Base-by-base conservation (phyloP, 2,113 vertebrate genomes). In the Sturnira hondurensis region DNA sequence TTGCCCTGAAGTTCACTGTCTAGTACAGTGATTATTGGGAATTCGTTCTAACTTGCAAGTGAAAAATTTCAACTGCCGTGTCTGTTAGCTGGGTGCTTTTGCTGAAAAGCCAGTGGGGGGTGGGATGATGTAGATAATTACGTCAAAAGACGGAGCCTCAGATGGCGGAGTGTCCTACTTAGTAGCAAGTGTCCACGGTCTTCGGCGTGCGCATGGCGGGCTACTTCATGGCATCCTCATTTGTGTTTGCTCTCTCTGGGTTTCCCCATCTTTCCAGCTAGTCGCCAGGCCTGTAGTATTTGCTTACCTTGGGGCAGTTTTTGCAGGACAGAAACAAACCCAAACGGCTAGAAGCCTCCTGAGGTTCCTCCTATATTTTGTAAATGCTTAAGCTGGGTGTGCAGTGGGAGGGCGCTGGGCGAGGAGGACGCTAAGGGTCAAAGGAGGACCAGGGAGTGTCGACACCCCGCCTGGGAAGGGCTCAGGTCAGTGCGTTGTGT, bases 11-110 rank as follows among this genome's bases (percentile, higher is more conserved):
- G 14, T 61, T 78, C 43, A n/a, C 20, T 33, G 9, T 85, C n/a
- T 76, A 28, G 24, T 24, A 28, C 28, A 22, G 12, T n/a, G 19
- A 78, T 47, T n/a, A 50, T 84, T 58, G 47, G 19, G 5, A 77
- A 91, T 33, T 10, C 13, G 15, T 58, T 95, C 11, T 65, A 78
- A 86, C 77, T 82, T 89, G 94, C 41, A 82, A 36, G 19, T 65
- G 93, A 68, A 84, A 91, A 33, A 31, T 74, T 74, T n/a, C 19
- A 12, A 28, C 19, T 33, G 17, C 56, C 41, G 16, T 17, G 36
- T 87, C 74, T 15, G 17, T 70, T 67, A 52, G 70, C 70, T 85
- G 68, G 28, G n/a, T 36, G 24, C 6, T 92, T 96, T 89, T 65
- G 47, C 19, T 33, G 31, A 54, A 63, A 43, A 85, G 33, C 43